phyloP scores from a whole-genome alignment of 1,140 invertebrate species.

The Drosophila mauritiana region DNA sequence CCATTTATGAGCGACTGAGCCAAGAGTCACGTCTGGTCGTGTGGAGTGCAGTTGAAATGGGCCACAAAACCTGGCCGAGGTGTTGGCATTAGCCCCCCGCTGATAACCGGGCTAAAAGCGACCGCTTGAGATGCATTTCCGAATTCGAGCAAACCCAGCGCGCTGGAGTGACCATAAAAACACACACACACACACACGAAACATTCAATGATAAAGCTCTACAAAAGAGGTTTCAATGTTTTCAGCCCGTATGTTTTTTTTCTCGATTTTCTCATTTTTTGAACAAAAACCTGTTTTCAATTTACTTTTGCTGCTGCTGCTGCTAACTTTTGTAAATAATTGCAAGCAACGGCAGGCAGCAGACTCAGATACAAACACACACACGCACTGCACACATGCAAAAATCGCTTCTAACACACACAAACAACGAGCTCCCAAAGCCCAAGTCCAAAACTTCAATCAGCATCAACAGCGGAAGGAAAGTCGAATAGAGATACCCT shows the following conservation, averaged over 20 bases:
- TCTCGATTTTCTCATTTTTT: conserved; percentile 63
- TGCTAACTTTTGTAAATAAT: conserved; percentile 78
- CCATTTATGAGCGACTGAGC: conserved; percentile 13
- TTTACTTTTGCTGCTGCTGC: conserved; percentile 69
- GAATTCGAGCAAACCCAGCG: conserved; percentile 27
- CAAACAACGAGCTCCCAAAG: conserved; percentile 19
- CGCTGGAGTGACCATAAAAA: conserved; percentile 20
- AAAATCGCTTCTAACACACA: conserved; percentile 34
- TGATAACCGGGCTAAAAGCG: conserved; percentile 31
- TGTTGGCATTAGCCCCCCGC: conserved; percentile 32
- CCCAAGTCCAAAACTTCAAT: conserved; percentile 60
- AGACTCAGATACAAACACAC: conserved; percentile 50
- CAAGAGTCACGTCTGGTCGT: conserved; percentile 65
- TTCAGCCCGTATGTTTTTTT: conserved; percentile 39
- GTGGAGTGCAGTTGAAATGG: conserved; percentile 10
- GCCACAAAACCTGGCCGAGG: conserved; percentile 5
- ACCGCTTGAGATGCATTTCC: conserved; percentile 40
- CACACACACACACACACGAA: conserved; percentile 3
- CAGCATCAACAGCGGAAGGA: conserved; percentile 15
- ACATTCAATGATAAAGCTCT: conserved; percentile 74
- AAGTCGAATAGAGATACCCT: conserved; percentile 17
- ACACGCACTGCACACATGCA: conserved; percentile 14
- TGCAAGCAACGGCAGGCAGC: conserved; percentile 68
- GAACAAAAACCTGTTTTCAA: conserved; percentile 76
- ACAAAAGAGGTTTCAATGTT: conserved; percentile 82